Evolutionary conservation across 2,888 invertebrate species (phyloP).

Genomic region (Acanthosoma haemorrhoidale): DNA sequence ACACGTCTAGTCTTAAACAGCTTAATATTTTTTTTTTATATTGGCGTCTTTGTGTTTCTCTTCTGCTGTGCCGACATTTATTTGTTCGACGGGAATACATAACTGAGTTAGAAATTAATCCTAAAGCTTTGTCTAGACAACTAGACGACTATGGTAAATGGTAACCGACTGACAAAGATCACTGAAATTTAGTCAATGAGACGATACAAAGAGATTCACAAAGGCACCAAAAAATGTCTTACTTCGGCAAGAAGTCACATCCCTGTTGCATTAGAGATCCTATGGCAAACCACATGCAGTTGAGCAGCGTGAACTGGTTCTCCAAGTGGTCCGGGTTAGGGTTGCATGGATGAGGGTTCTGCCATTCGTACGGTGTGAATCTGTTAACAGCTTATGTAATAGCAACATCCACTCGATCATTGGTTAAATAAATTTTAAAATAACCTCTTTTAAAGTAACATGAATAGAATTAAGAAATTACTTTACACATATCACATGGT

Average conservation of each 20-base stretch:
- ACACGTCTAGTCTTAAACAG: neutral
- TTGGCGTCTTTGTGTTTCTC: neutral
- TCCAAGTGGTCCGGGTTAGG: constrained; percentile 77
- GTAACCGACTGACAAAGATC: no score
- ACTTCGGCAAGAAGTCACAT: constrained; percentile 92
- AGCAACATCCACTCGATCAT: neutral
- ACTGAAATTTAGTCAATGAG: no score
- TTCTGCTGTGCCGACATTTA: no score
- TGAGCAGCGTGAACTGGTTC: constrained; percentile 86
- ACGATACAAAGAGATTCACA: constrained; percentile 7
- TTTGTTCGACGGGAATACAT: no score
- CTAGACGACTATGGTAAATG: no score
- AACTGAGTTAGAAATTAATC: no score
- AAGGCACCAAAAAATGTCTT: constrained; percentile 47
- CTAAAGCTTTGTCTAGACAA: no score
- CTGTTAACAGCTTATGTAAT: constrained; percentile 48
- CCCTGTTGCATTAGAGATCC: constrained; percentile 94
- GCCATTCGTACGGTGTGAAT: constrained; percentile 95
- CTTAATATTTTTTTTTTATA: neutral
- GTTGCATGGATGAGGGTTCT: constrained; percentile 80
- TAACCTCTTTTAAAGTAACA: neutral
- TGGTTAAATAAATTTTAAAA: neutral
- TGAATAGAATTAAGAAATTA: no score
- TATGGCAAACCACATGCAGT: constrained; percentile 97
- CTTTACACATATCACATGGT: no score